Evolutionary conservation across 2,113 vertebrate genomes (phyloP).

Genomic region (Pangasianodon hypophthalmus): DNA sequence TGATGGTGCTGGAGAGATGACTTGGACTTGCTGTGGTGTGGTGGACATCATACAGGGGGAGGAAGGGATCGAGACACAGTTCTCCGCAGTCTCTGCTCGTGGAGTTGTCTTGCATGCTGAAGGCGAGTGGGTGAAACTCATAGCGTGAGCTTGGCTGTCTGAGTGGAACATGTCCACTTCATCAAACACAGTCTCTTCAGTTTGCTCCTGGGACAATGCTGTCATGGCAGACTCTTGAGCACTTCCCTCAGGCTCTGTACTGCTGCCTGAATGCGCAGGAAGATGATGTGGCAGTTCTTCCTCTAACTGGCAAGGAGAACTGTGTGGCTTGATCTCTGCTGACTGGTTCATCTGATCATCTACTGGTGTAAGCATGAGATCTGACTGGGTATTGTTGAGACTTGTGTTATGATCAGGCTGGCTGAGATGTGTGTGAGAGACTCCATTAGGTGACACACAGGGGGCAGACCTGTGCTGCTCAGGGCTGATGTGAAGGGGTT

Average conservation of each 20-base stretch:
- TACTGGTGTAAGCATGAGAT: neutral
- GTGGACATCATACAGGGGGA: slow-evolving; percentile 30
- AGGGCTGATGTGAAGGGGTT: slow-evolving; percentile 23
- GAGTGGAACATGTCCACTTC: neutral
- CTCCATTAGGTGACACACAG: slow-evolving; percentile 48
- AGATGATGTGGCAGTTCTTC: neutral
- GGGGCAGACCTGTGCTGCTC: slow-evolving; percentile 40
- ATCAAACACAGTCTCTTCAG: slow-evolving; percentile 1
- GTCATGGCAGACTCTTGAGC: slow-evolving; percentile 16
- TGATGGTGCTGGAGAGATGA: neutral
- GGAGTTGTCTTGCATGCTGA: slow-evolving; percentile 26
- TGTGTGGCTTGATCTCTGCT: neutral
- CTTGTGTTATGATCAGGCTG: slow-evolving; percentile 4
- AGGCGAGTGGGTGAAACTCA: slow-evolving; percentile 61
- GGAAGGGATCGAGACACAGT: neutral
- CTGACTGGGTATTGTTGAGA: neutral
- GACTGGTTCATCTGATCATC: slow-evolving; percentile 3
- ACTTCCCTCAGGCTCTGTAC: slow-evolving; percentile 1
- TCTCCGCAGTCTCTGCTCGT: neutral
- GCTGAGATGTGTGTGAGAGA: neutral
- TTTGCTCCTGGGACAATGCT: slow-evolving; percentile 28
- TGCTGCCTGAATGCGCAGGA: neutral
- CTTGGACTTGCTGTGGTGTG: slow-evolving; percentile 27
- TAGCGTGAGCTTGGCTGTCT: neutral
- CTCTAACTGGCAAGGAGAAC: slow-evolving; percentile 8